Conservation (phyloP, 2,888 invertebrate species). For the Dioctria rufipes region DNA sequence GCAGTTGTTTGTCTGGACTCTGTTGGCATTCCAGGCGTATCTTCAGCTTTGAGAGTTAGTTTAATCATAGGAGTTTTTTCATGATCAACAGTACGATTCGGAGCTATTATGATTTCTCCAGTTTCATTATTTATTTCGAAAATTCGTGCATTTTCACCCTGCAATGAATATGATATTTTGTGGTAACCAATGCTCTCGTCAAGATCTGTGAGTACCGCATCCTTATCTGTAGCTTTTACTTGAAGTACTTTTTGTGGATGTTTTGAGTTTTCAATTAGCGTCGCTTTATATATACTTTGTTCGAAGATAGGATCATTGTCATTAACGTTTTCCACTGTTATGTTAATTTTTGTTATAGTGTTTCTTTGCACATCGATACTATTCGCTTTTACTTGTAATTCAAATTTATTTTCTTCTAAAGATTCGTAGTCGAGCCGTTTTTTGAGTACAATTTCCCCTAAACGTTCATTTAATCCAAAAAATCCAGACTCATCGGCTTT, state of each 20-base stretch:
- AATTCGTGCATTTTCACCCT: slow-evolving; percentile 81
- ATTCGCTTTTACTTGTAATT: slow-evolving; percentile 74
- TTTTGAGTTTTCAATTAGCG: slow-evolving; percentile 79
- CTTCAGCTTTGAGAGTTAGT: slow-evolving; percentile 81
- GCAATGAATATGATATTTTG: slow-evolving; percentile 79
- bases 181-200: slow-evolving; percentile 78
- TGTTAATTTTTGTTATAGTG: slow-evolving; percentile 78
- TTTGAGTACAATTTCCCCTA: slow-evolving; percentile 83
- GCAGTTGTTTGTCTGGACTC: slow-evolving; percentile 78
- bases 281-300: slow-evolving; percentile 79
- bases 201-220: slow-evolving; percentile 75
- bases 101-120: slow-evolving; percentile 79
- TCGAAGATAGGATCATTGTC: slow-evolving; percentile 84
- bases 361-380: slow-evolving; percentile 71
- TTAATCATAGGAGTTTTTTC: slow-evolving; percentile 81
- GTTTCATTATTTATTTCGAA: slow-evolving; percentile 81
- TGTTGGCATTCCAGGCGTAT: slow-evolving; percentile 80
- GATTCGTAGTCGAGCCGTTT: slow-evolving; percentile 85
- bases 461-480: slow-evolving; percentile 76
- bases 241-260: slow-evolving; percentile 79
- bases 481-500: slow-evolving; percentile 73
- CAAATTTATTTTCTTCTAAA: slow-evolving; percentile 73
- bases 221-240: slow-evolving; percentile 81
- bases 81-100: slow-evolving; percentile 80
- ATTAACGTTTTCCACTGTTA: slow-evolving; percentile 83